Evolutionary conservation across 2,888 invertebrate genomes (phyloP).

Genomic region (Apomyelois bistriatella): DNA sequence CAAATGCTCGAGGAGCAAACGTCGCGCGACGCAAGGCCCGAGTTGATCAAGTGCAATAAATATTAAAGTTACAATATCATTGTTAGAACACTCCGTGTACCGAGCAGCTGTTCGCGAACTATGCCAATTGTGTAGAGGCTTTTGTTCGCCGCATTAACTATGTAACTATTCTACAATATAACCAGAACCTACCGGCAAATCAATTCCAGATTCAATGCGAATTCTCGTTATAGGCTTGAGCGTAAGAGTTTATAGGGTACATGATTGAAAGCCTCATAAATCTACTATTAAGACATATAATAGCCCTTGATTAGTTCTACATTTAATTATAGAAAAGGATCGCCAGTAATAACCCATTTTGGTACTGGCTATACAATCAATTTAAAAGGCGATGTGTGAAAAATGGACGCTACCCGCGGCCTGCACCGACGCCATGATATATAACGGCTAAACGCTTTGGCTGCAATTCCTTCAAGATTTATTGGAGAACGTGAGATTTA

Average conservation of each 20-base stretch:
- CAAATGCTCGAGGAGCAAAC: constrained; percentile 34
- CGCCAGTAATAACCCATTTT: constrained; percentile 1
- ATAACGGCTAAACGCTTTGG: constrained; percentile 50
- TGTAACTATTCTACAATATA: constrained; percentile 60
- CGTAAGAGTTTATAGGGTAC: not conserved
- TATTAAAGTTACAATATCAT: constrained; percentile 76
- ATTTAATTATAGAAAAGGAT: not conserved
- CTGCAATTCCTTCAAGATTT: constrained; percentile 51
- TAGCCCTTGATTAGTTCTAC: constrained; percentile 2
- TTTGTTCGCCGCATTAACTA: constrained; percentile 67
- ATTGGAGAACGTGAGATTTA: constrained; percentile 42
- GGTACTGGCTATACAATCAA: constrained; percentile 35
- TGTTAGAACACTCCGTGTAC: constrained; percentile 61
- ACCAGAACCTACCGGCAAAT: constrained; percentile 37
- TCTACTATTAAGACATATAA: not conserved
- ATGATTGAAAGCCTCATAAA: constrained; percentile 11
- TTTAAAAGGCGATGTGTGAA: constrained; percentile 54
- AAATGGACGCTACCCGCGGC: constrained; percentile 44
- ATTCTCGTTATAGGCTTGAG: constrained; percentile 7
- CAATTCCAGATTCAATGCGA: constrained; percentile 18
- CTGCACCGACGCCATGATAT: constrained; percentile 45
- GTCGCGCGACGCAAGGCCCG: constrained; percentile 34
- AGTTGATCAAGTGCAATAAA: constrained; percentile 76
- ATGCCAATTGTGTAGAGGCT: constrained; percentile 67
- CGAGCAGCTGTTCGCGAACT: constrained; percentile 65